Evolutionary conservation across 2,113 vertebrate genomes (phyloP).

Genomic region (Syngnathus scovelli): DNA sequence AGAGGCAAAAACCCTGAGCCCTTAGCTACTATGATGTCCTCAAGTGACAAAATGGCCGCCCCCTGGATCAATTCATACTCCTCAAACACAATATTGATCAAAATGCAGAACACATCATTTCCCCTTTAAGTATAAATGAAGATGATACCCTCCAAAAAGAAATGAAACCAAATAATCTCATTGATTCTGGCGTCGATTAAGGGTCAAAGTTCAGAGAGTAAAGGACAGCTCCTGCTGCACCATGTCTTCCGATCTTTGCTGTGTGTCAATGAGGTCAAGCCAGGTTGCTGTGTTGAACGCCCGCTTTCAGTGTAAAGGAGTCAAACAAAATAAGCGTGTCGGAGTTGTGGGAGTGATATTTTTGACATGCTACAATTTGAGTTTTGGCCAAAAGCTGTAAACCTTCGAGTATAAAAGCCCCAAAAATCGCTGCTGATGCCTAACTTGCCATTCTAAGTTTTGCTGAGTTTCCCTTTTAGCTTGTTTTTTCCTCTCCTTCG

Average conservation of each 20-base stretch:
- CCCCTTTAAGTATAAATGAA: too few species aligned
- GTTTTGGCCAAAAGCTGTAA: slow-evolving; percentile 60
- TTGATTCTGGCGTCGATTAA: not conserved
- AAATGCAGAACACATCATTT: too few species aligned
- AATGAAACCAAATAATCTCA: not conserved
- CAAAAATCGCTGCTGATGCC: slow-evolving; percentile 41
- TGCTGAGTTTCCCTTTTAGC: slow-evolving; percentile 13
- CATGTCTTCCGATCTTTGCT: slow-evolving; percentile 26
- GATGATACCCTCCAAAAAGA: not conserved
- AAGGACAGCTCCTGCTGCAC: slow-evolving; percentile 48
- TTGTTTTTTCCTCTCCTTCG: slow-evolving; percentile 21
- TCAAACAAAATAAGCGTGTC: slow-evolving; percentile 8
- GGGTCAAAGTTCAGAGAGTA: slow-evolving; percentile 26
- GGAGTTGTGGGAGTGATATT: slow-evolving; percentile 13
- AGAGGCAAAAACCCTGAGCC: slow-evolving; percentile 1
- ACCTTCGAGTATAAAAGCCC: slow-evolving; percentile 80
- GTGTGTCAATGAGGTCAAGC: slow-evolving; percentile 62
- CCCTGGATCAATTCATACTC: too few species aligned
- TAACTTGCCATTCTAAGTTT: slow-evolving; percentile 4
- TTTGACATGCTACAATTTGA: slow-evolving; percentile 18
- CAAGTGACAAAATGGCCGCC: too few species aligned
- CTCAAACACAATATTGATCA: too few species aligned
- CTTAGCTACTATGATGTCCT: too few species aligned
- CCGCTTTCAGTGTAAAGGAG: slow-evolving; percentile 7
- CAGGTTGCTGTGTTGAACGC: slow-evolving; percentile 44